These are phyloP conservation scores for Protomyctophum bolini DNA, from an alignment of 2,113 vertebrate genomes.

Conservation along the genomic window DNA sequence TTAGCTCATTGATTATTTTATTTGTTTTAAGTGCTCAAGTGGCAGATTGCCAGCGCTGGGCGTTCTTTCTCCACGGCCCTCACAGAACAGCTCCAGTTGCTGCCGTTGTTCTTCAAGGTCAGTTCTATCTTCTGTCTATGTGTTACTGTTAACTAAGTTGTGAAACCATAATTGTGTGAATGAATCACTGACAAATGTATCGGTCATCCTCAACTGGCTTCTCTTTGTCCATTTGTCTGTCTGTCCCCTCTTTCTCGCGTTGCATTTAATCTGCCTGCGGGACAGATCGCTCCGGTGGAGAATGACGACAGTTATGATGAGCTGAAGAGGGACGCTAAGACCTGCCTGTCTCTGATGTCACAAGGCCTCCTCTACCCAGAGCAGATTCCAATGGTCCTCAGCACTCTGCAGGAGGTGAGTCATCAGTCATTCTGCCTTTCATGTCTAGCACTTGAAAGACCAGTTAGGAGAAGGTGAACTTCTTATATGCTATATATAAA, in stretches of 20 bases:
- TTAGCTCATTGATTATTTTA: neutral
- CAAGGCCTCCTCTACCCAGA: slow-evolving; percentile 94
- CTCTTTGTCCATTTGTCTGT: neutral
- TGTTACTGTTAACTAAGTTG: neutral
- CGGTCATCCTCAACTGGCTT: neutral
- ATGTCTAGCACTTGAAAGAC: too few species aligned
- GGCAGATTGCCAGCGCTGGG: slow-evolving; percentile 96
- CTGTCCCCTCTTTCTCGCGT: neutral
- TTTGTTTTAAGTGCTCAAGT: slow-evolving; percentile 87
- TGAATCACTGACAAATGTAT: neutral
- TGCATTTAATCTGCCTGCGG: neutral
- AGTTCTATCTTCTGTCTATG: neutral
- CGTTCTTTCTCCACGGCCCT: slow-evolving; percentile 93
- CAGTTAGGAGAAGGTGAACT: too few species aligned
- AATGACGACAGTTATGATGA: slow-evolving; percentile 97
- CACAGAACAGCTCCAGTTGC: slow-evolving; percentile 90
- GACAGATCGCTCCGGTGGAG: slow-evolving; percentile 95
- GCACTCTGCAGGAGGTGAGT: slow-evolving; percentile 75
- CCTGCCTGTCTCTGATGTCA: slow-evolving; percentile 95
- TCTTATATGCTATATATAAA: too few species aligned
- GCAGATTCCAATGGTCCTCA: slow-evolving; percentile 93
- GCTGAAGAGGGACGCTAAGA: slow-evolving; percentile 96
- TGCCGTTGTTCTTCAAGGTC: slow-evolving; percentile 97
- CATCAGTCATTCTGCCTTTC: slow-evolving; percentile 1
- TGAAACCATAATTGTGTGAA: neutral